Evolutionary conservation across 2,888 invertebrate species (phyloP).

Genomic region (Entomobrya multifasciata): DNA sequence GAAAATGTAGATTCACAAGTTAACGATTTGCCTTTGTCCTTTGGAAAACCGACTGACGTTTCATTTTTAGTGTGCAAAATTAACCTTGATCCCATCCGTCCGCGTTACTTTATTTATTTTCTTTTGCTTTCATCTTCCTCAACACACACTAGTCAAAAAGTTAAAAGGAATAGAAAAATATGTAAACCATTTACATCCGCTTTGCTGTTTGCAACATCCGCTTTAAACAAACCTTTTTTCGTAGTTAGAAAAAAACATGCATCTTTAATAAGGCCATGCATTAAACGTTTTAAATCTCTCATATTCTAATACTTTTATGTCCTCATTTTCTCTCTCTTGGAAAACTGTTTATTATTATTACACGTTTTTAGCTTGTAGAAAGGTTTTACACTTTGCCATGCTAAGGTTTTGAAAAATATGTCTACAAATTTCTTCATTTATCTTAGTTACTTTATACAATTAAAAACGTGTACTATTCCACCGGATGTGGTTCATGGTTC

Average conservation of each 20-base stretch:
- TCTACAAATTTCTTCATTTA: not conserved
- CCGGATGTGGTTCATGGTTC: constrained; percentile 19
- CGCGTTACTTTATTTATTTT: constrained; percentile 15
- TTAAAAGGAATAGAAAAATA: not conserved
- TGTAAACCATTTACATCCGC: not conserved
- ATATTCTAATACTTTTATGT: not conserved
- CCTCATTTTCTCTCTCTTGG: not conserved
- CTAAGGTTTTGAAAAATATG: not conserved
- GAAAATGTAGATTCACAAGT: too few relatives aligned
- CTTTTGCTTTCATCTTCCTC: not conserved
- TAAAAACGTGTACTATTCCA: not conserved
- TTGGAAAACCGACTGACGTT: constrained; percentile 21
- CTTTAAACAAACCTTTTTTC: not conserved
- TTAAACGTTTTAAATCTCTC: too few relatives aligned
- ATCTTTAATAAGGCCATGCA: too few relatives aligned
- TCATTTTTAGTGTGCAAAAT: not conserved
- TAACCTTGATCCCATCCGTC: constrained; percentile 32
- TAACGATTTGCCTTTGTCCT: too few relatives aligned
- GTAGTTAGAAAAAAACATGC: too few relatives aligned
- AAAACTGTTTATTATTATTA: constrained; percentile 27
- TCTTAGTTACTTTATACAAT: not conserved
- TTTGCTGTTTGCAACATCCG: not conserved
- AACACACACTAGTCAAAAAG: not conserved
- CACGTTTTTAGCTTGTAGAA: not conserved
- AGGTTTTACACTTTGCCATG: not conserved